phyloP scores from a whole-genome alignment of 2,888 invertebrate genomes.

The Scaptodrosophila latifasciaeformis region DNA sequence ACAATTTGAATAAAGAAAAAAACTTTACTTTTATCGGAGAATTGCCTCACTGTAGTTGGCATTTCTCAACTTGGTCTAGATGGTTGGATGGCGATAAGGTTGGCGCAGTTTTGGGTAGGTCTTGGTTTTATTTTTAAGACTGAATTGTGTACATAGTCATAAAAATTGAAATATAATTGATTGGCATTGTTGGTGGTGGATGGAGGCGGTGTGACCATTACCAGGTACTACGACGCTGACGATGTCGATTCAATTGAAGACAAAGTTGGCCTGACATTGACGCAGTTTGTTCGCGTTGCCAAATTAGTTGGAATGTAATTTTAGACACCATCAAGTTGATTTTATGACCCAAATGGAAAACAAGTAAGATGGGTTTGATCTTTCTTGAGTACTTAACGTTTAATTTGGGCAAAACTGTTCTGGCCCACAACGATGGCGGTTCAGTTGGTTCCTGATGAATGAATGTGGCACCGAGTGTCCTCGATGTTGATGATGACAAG shows the following conservation, averaged over 20 bases:
- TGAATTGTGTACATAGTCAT: slow-evolving; percentile 31
- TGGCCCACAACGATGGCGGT: no score
- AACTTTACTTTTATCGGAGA: no score
- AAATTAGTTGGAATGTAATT: slow-evolving; percentile 55
- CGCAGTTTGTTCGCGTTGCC: slow-evolving; percentile 42
- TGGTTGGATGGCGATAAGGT: no score
- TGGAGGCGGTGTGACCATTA: not conserved
- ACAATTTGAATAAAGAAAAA: no score
- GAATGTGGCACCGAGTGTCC: slow-evolving; percentile 1
- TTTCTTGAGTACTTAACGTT: not conserved
- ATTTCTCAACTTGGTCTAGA: no score
- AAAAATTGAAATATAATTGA: slow-evolving; percentile 66
- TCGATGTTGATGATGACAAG: slow-evolving; percentile 14
- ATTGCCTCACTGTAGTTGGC: no score
- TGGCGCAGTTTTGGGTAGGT: no score
- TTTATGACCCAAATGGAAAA: slow-evolving; percentile 6
- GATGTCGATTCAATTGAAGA: not conserved
- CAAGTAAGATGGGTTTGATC: not conserved
- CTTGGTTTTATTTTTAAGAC: slow-evolving; percentile 2
- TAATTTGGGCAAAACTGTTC: no score
- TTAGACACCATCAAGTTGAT: slow-evolving; percentile 41
- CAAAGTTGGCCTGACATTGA: slow-evolving; percentile 30
- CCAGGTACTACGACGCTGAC: not conserved
- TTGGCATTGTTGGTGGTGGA: slow-evolving; percentile 43
- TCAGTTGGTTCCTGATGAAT: slow-evolving; percentile 21